Base-by-base conservation (phyloP, 2,888 invertebrate species). In the Troilus luridus region DNA sequence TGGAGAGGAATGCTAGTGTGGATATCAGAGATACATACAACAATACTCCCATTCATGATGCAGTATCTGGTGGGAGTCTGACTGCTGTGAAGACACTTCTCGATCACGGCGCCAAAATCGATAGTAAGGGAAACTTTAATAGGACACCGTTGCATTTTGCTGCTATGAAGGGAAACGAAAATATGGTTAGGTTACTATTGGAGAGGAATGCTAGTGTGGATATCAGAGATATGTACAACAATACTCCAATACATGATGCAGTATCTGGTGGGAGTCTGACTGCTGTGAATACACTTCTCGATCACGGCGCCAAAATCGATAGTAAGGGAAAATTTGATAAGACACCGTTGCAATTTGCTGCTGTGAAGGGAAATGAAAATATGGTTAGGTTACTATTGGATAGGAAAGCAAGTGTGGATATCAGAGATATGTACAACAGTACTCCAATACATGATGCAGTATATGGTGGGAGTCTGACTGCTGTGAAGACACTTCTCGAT, bases 331-430 rank as follows among this genome's bases (percentile, higher is more conserved):
- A 21, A 21, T 62, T 21, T 21, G 62, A 12, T 5, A 12, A 21
- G 21, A 62, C 62, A 21, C 12, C 62, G 62, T 21, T 62, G 12
- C 62, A 3, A 60, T 60, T n/a, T n/a, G n/a, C n/a, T n/a, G n/a
- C n/a, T n/a, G n/a, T n/a, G n/a, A n/a, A n/a, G n/a, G n/a, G n/a
- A n/a, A n/a, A n/a, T n/a, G n/a, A n/a, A n/a, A n/a, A n/a, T n/a
- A n/a, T n/a, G n/a, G n/a, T n/a, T n/a, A n/a, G n/a, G n/a, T n/a
- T n/a, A n/a, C n/a, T n/a, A n/a, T 94, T 98, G 90, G 95, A 96
- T 91, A 95, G 96, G 93, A 97, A 97, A 90, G 98, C 98, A 0
- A 96, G 60, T 60, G 60, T 60, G 6, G 60, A 60, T 60, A 60
- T 60, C 17, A 60, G 60, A 60, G 60, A 60, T 60, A 60, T 60